phyloP scores from a whole-genome alignment of 1,140 invertebrate species.

The Antheraea pernyi region DNA sequence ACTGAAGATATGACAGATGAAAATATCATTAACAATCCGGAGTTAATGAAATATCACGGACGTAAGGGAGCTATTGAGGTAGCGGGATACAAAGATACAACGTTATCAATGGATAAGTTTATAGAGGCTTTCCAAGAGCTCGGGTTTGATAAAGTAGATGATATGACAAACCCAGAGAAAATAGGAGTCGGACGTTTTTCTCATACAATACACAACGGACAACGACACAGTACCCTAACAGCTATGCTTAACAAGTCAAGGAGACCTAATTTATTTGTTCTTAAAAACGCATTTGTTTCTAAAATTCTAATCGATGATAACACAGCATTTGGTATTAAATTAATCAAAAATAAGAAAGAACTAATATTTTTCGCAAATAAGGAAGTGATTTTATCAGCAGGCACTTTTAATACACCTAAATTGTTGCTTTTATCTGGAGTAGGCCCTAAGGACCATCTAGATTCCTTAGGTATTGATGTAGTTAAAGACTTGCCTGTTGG shows the following conservation, averaged over 20 bases:
- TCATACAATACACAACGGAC: conserved; percentile 54
- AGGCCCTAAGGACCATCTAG: conserved; percentile 62
- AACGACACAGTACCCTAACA: conserved; percentile 50
- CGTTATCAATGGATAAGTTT: conserved; percentile 37
- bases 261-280: conserved; percentile 83
- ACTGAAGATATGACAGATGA: conserved; percentile 59
- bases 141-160: conserved; percentile 48
- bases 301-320: conserved; percentile 64
- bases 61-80: conserved; percentile 58
- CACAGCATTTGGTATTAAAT: conserved; percentile 55
- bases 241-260: conserved; percentile 70
- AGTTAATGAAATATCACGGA: conserved; percentile 47
- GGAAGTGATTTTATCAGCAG: conserved; percentile 80
- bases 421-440: conserved; percentile 70
- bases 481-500: conserved; percentile 85
- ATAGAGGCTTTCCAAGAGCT: conserved; percentile 55
- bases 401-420: conserved; percentile 80
- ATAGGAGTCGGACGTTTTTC: conserved; percentile 63
- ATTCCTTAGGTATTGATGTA: conserved; percentile 70
- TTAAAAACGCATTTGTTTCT: conserved; percentile 81
- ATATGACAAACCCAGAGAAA: conserved; percentile 55
- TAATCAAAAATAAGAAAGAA: conserved; percentile 44
- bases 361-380: conserved; percentile 58
- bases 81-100: conserved; percentile 34
- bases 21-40: conserved; percentile 43